Percentiles rank a stretch among this genome's conserved stretches.
Conservation (phyloP, 2,888 invertebrate genomes). For the Oxystoma pomonae region DNA sequence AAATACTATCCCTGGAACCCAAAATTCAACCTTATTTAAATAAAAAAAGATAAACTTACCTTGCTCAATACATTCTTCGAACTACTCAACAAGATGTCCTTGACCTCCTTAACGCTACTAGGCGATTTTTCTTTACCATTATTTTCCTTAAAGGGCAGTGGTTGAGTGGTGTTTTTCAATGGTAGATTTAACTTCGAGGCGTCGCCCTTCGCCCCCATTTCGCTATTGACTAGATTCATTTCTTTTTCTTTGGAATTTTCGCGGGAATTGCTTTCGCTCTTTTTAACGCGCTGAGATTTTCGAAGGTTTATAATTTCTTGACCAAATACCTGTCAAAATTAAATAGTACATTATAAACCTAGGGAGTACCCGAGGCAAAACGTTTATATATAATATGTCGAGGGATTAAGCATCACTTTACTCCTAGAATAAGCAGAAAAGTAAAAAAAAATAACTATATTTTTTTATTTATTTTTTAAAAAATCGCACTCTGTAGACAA, state of each 20-base stretch:
- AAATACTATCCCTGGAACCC: background rate
- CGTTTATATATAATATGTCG: no score
- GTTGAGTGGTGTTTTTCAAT: constrained; percentile 40
- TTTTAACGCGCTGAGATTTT: constrained; percentile 50
- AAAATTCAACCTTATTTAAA: constrained; percentile 34
- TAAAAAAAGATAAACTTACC: no score
- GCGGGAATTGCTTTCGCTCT: constrained; percentile 11
- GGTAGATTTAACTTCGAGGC: constrained; percentile 40
- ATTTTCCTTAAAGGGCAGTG: constrained; percentile 35
- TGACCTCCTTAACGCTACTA: constrained; percentile 63
- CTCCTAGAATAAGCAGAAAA: no score
- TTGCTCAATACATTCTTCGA: constrained; percentile 67
- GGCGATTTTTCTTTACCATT: constrained; percentile 54
- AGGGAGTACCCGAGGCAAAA: no score
- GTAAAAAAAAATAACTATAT: no score
- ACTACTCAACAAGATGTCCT: constrained; percentile 64
- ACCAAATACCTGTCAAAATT: constrained; percentile 55
- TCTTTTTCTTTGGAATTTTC: constrained; percentile 31
- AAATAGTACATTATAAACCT: background rate
- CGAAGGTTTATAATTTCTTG: constrained; percentile 67
- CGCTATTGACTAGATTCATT: constrained; percentile 34
- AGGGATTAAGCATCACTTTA: no score
- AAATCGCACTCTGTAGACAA: no score
- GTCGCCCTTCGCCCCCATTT: constrained; percentile 30
- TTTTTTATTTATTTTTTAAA: no score